Evolutionary conservation across 1,140 invertebrate species (phyloP), one percentile per base, ranked within the genome.

Genomic region (Drosophila repletoides): DNA sequence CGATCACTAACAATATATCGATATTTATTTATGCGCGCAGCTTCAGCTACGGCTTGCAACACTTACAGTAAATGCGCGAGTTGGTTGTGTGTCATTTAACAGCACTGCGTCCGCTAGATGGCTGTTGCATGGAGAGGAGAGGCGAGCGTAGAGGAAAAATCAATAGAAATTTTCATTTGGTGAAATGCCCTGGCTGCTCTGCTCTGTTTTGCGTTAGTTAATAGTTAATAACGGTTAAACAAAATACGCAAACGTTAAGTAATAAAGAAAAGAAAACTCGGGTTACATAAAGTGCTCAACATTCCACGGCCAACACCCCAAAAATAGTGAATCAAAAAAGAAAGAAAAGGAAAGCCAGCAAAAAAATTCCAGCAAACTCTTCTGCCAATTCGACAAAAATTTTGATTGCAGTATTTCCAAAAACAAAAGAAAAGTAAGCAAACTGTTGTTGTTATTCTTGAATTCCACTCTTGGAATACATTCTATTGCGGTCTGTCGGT

Each of bases 161-260:
- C 79, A 84, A 84, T 84, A 84, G 74, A 84, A 84, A 84, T 84
- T 84, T 84, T 84, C 79, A 71, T 77, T 72, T 72, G 43, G 80
- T 86, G 73, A 73, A 73, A 65, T 76, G 59, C 60, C n/a, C 58
- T 68, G 48, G 41, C 24, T 63, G 76, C 72, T 72, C 64, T 60
- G 77, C 58, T 59, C n/a, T 61, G 59, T 70, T 77, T 76, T 67
- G 77, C 52, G 76, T 73, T 72, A 77, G 73, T 77, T 73, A 65
- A 70, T 56, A 77, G 58, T 73, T 68, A 70, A 74, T 61, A 72
- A 67, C 53, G n/a, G n/a, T n/a, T n/a, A n/a, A 38, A 51, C 38
- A 26, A 81, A 72, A 36, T n/a, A 40, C 36, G 36, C 9, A 22
- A 65, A 71, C 59, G 51, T 24, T n/a, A n/a, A n/a, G n/a, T n/a